Evolutionary conservation across 2,888 invertebrate genomes (phyloP).

Genomic region (Drosophila bunnanda): DNA sequence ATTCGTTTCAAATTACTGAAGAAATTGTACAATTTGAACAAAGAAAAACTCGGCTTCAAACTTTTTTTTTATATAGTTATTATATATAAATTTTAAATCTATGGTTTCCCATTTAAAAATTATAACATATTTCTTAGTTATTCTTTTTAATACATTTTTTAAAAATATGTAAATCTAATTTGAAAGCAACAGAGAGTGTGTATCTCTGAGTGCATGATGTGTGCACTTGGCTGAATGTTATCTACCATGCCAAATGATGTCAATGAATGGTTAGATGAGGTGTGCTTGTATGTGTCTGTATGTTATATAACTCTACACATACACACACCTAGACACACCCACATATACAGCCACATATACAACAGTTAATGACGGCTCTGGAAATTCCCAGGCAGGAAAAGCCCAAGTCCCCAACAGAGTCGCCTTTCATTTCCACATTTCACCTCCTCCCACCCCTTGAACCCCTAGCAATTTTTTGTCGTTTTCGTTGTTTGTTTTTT

Average conservation of each 20-base stretch:
- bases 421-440: constrained; percentile 44
- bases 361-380: constrained; percentile 73
- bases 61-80: too few species aligned
- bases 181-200: accelerated
- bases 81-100: too few species aligned
- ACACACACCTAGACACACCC: constrained; percentile 1
- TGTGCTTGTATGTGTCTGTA: constrained; percentile 47
- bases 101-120: too few species aligned
- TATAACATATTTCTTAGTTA: too few species aligned
- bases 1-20: not conserved
- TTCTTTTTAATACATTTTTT: not conserved
- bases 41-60: too few species aligned
- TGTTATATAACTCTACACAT: constrained; percentile 41
- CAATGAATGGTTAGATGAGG: constrained; percentile 72
- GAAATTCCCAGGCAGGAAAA: constrained; percentile 54
- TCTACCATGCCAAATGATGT: constrained; percentile 73
- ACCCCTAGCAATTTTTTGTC: constrained; percentile 21
- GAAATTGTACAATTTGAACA: too few species aligned
- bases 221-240: constrained; percentile 76
- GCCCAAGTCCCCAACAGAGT: constrained; percentile 42
- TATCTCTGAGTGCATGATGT: constrained; percentile 41
- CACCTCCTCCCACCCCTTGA: not conserved
- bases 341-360: constrained; percentile 16
- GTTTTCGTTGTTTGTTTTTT: constrained; percentile 41
- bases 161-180: not conserved